A percentile compares a stretch with the other conserved stretches of the same genome.
These are phyloP conservation scores for Noctilio leporinus DNA, from an alignment of 2,113 vertebrate genomes.

Conservation along the genomic window DNA sequence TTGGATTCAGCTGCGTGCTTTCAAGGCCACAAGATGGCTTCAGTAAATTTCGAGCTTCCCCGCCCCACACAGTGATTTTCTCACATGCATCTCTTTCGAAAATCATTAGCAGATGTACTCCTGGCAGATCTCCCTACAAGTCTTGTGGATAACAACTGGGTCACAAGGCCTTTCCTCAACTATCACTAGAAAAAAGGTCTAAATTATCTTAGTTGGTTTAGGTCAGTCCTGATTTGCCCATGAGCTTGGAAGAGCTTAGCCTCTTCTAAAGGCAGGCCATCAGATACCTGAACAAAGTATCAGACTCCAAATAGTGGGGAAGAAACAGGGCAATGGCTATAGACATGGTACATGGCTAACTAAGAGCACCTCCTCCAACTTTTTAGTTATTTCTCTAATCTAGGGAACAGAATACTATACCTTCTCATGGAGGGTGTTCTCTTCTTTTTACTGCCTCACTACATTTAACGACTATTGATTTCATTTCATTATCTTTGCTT, in stretches of 20 bases:
- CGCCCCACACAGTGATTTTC: neutral
- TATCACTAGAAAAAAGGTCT: neutral
- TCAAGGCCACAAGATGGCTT: neutral
- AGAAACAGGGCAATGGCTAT: neutral
- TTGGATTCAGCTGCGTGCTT: neutral
- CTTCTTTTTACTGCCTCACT: neutral
- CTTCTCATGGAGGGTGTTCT: neutral
- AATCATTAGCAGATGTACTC: fast-evolving
- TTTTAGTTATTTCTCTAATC: neutral
- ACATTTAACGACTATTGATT: neutral
- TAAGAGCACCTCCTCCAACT: neutral
- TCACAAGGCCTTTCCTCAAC: neutral
- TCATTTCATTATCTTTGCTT: neutral
- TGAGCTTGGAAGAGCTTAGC: neutral
- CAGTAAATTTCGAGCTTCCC: neutral
- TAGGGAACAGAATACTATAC: neutral
- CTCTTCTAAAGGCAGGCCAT: neutral
- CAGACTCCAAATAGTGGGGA: neutral
- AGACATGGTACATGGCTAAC: neutral
- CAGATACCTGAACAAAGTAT: neutral
- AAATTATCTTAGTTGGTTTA: neutral
- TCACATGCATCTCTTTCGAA: neutral
- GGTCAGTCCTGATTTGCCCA: neutral
- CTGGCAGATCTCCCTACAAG: neutral
- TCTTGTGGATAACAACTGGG: neutral